A percentile compares a stretch with the other conserved stretches of the same genome.
Conservation (phyloP, 2,113 vertebrate genomes). For the Speoplatyrhinus poulsoni region DNA sequence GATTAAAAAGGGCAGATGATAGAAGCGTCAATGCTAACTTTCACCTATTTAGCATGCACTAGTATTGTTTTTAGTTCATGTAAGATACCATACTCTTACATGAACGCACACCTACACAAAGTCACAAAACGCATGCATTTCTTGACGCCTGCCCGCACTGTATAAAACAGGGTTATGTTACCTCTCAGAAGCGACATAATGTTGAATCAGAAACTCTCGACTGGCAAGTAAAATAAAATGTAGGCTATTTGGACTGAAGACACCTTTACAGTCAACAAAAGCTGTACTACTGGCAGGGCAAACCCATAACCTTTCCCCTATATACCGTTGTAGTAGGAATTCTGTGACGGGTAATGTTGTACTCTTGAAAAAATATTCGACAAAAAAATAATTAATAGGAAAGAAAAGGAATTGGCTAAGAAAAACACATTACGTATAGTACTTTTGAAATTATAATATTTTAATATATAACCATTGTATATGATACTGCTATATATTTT, state of each 20-base stretch:
- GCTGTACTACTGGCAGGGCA: neutral
- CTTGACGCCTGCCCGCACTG: neutral
- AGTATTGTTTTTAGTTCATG: neutral
- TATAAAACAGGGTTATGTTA: constrained; percentile 39
- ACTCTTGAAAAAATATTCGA: constrained; percentile 37
- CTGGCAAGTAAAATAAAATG: constrained; percentile 7
- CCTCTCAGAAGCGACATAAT: constrained; percentile 79
- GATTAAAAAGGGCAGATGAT: neutral
- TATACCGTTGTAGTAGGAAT: constrained; percentile 1
- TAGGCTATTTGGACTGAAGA: neutral
- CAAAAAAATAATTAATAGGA: neutral
- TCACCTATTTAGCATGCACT: constrained; percentile 26
- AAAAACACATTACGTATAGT: neutral
- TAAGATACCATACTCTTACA: neutral
- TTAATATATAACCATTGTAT: neutral
- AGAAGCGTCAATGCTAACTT: constrained; percentile 34
- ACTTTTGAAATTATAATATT: neutral
- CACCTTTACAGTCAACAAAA: neutral
- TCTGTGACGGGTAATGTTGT: too few relatives aligned
- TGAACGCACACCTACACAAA: neutral
- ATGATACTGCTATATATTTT: neutral
- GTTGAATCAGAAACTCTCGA: constrained; percentile 6
- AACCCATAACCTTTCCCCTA: constrained; percentile 61
- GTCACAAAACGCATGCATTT: neutral
- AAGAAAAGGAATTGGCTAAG: neutral